Conservation (phyloP, 1,140 invertebrate genomes). For the Cheumatopsyche charites region DNA sequence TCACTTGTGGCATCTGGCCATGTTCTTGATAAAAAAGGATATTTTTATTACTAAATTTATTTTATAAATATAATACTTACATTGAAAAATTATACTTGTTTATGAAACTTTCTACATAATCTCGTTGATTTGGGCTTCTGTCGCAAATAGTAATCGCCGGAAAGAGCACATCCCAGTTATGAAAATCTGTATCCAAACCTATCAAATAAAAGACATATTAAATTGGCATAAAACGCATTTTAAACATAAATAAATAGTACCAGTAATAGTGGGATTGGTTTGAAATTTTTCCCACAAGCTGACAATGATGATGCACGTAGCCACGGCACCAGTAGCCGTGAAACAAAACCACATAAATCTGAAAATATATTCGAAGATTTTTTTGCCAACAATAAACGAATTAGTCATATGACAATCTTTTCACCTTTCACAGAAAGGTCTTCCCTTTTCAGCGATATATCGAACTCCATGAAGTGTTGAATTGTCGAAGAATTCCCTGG, state of each 20-base stretch:
- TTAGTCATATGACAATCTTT: slow-evolving; percentile 7
- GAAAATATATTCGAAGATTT: background rate
- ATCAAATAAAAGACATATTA: slow-evolving; percentile 50
- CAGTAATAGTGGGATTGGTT: slow-evolving; percentile 80
- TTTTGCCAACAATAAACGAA: slow-evolving; percentile 8
- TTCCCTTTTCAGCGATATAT: slow-evolving; percentile 71
- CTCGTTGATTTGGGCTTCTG: slow-evolving; percentile 58
- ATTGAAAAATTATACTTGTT: slow-evolving; percentile 50
- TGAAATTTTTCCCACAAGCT: slow-evolving; percentile 80
- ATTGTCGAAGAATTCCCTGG: slow-evolving; percentile 72
- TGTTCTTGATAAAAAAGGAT: slow-evolving; percentile 30
- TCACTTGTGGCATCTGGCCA: slow-evolving; percentile 40
- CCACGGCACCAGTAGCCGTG: slow-evolving; percentile 67
- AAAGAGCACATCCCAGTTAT: slow-evolving; percentile 75
- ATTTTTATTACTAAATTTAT: background rate
- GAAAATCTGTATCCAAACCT: slow-evolving; percentile 74
- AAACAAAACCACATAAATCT: slow-evolving; percentile 79
- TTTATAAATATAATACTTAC: background rate
- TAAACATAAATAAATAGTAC: slow-evolving; percentile 48
- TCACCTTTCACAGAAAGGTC: slow-evolving; percentile 73
- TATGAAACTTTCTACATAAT: slow-evolving; percentile 58
- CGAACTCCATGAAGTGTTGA: slow-evolving; percentile 74
- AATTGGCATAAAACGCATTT: slow-evolving; percentile 7
- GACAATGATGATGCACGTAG: slow-evolving; percentile 72
- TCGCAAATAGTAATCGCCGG: slow-evolving; percentile 72